Base-by-base conservation (phyloP, 2,888 invertebrate species). In the Drosophila crucigera region DNA sequence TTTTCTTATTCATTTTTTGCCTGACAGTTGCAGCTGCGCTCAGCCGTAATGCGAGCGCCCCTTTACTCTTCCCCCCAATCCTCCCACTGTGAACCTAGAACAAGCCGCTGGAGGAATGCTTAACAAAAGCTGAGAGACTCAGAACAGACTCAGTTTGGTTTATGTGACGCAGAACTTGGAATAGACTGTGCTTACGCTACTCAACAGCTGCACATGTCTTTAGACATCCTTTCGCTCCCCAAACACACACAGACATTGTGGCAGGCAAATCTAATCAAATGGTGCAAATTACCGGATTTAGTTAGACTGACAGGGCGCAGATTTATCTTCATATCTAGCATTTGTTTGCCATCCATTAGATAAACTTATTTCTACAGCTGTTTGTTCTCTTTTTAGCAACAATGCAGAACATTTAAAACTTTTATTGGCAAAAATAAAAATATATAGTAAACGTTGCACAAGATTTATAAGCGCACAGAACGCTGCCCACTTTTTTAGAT, bases 21-120 rank as follows among this genome's bases (percentile, higher is more conserved):
- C 65, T 61, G 81, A 59, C 78, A 78, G 68, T 53, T 74, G 82
- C 80, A 80, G 80, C 80, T 81, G 82, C 69, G 76, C 65, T 63
- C 78, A 72, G 80, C 75, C 67, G 49, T 65, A 64, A 74, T 65
- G 56, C 10, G 30, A 41, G 33, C 10, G 33, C 41, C 69, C 41
- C 33, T n/a, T 54, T 16, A 5, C 28, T 9, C 3, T 3, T 4
- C 30, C n/a, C 16, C 2, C 1, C 33, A 33, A 28, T 22, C 35
- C 37, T 1, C 16, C 19, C 10, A 10, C 0, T 10, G 4, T n/a
- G 6, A 25, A 25, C 16, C 33, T 49, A 33, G 53, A 7, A 53
- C 30, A 30, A 61, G 28, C 16, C 35, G 49, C 33, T 49, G 47
- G 59, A 11, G 19, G 16, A 60, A 59, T 28, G 30, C 50, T 14